Percentiles rank a stretch among this genome's conserved stretches.
These are phyloP conservation scores for Osmerus eperlanus DNA, from an alignment of 2,113 vertebrate genomes.

Conservation along the genomic window DNA sequence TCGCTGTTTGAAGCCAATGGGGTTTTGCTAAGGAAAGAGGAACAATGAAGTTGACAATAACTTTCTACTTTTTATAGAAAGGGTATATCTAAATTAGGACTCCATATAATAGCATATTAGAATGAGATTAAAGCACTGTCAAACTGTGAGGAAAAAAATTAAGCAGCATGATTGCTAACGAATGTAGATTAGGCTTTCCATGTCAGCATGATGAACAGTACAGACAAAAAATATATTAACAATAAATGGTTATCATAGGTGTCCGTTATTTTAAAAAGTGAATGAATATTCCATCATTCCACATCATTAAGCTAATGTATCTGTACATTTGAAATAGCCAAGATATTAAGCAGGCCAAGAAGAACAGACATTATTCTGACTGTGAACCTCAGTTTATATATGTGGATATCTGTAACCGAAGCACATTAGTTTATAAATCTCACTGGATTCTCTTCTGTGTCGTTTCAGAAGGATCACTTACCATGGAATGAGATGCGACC, in stretches of 20 bases:
- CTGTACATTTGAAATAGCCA: neutral
- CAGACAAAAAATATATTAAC: conserved; percentile 1
- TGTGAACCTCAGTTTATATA: conserved; percentile 14
- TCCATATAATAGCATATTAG: too few species aligned
- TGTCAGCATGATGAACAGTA: neutral
- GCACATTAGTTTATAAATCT: conserved; percentile 1
- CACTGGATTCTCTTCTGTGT: conserved; percentile 7
- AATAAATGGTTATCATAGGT: neutral
- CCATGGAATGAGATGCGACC: conserved; percentile 92
- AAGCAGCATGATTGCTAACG: neutral
- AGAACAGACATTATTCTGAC: neutral
- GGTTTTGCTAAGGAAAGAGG: conserved; percentile 81
- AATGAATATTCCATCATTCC: conserved; percentile 1
- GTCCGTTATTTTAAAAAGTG: neutral
- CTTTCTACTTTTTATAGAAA: neutral
- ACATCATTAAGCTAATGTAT: neutral
- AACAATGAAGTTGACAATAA: neutral
- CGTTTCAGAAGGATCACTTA: conserved; percentile 59
- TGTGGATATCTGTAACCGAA: conserved; percentile 17
- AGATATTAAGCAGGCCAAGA: neutral
- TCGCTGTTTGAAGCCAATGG: conserved; percentile 86
- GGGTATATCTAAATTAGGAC: neutral
- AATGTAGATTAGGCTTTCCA: neutral
- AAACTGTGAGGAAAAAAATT: neutral
- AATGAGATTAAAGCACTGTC: too few species aligned